A percentile compares a stretch with the other conserved stretches of the same genome.
Conservation (phyloP, 2,888 invertebrate genomes). For the Fragum sueziense region DNA sequence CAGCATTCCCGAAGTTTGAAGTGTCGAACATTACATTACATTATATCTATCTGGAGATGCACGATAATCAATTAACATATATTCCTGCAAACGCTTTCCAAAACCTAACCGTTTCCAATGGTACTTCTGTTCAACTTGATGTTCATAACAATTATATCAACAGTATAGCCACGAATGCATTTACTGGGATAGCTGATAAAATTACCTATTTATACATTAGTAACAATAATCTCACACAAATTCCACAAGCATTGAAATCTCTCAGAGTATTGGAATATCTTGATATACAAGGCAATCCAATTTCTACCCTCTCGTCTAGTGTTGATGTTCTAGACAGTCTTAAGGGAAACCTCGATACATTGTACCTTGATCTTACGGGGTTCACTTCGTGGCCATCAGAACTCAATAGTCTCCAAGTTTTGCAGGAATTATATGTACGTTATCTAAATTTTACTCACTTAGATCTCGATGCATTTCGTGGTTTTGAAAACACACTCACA, state of each 20-base stretch:
- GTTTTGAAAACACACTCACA: too few species aligned
- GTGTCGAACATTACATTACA: neutral
- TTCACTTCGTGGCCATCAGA: too few species aligned
- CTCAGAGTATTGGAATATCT: neutral
- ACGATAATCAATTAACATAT: neutral
- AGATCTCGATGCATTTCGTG: too few species aligned
- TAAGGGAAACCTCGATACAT: too few species aligned
- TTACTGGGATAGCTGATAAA: neutral
- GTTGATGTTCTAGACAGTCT: too few species aligned
- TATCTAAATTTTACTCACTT: too few species aligned
- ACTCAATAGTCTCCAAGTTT: too few species aligned
- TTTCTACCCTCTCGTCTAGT: neutral
- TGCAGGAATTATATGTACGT: too few species aligned
- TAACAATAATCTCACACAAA: neutral
- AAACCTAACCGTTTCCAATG: neutral
- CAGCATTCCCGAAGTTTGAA: neutral
- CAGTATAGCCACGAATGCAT: neutral
- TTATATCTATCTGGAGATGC: neutral
- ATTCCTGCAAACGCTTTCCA: neutral
- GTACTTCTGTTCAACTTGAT: neutral
- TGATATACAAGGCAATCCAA: neutral
- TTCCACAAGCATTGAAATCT: neutral
- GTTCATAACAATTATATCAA: neutral
- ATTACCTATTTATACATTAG: neutral
- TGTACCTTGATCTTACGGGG: too few species aligned